Percentiles rank a stretch among this genome's conserved stretches.
These are phyloP conservation scores for Aricia agestis DNA, from an alignment of 1,140 invertebrate species.

Conservation along the genomic window DNA sequence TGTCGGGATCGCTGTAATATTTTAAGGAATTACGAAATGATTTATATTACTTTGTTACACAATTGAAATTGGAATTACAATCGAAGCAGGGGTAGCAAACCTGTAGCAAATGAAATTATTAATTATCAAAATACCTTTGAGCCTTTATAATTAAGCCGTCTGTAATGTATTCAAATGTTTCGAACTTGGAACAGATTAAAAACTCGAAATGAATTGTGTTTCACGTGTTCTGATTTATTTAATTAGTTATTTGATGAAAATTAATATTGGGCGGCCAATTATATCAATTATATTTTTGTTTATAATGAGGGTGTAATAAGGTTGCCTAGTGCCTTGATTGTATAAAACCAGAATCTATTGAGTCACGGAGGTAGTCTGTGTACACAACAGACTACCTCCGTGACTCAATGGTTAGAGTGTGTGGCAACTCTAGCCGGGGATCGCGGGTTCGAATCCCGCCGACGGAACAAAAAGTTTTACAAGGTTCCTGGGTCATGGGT, in stretches of 20 bases:
- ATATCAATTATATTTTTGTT: background rate
- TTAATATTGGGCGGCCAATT: background rate
- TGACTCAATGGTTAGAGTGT: too few species aligned
- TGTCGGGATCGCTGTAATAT: background rate
- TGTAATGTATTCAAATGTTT: conserved; percentile 3
- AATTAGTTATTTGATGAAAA: background rate
- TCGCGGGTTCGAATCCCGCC: too few species aligned
- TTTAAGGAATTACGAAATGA: background rate
- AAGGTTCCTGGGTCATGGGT: too few species aligned
- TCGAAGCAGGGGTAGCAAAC: background rate
- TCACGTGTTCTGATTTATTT: background rate
- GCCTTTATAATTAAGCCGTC: conserved; percentile 7
- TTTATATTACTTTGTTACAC: conserved; percentile 5
- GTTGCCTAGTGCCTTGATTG: too few species aligned
- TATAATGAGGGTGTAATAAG: too few species aligned
- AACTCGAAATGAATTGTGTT: background rate
- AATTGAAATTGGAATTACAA: conserved; percentile 7
- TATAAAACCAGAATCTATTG: too few species aligned
- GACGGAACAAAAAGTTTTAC: too few species aligned
- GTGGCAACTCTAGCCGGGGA: too few species aligned
- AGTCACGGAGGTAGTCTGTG: too few species aligned
- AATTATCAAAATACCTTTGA: conserved; percentile 11
- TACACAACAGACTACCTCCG: too few species aligned
- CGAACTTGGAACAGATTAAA: background rate
- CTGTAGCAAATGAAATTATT: background rate